A percentile compares a stretch with the other conserved stretches of the same genome.
phyloP scores from a whole-genome alignment of 2,888 invertebrate species.

The Shargacucullia verbasci region DNA sequence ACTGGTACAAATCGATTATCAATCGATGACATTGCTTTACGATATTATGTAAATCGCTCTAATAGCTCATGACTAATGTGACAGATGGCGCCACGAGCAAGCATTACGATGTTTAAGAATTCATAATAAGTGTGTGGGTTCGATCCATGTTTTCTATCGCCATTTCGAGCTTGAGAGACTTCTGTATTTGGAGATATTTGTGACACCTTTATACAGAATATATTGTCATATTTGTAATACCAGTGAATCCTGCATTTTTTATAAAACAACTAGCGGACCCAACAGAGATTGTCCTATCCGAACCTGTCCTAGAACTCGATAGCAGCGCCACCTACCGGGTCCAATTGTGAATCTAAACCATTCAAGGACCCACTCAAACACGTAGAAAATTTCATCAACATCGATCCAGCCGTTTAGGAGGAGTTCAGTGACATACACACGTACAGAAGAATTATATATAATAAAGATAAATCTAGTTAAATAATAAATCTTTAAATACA shows the following conservation, averaged over 20 bases:
- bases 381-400: no score
- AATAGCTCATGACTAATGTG: constrained; percentile 44
- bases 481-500: no score
- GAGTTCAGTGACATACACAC: no score
- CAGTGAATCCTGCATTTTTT: background rate
- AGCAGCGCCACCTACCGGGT: no score
- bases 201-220: background rate
- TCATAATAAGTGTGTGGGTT: constrained; percentile 48
- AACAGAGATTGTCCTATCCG: no score
- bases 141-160: constrained; percentile 21
- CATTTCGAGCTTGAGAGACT: constrained; percentile 2
- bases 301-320: no score
- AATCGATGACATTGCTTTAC: constrained; percentile 42
- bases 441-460: no score
- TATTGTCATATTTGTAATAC: background rate
- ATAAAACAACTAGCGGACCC: no score
- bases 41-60: constrained; percentile 46
- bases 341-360: no score
- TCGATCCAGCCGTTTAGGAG: no score
- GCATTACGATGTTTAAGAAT: constrained; percentile 36
- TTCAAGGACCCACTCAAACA: no score
- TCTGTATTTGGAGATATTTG: constrained; percentile 1
- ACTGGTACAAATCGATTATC: constrained; percentile 29
- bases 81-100: constrained; percentile 44
- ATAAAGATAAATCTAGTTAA: no score